Base-by-base conservation (phyloP, 2,113 vertebrate species). In the Leiothrix lutea region DNA sequence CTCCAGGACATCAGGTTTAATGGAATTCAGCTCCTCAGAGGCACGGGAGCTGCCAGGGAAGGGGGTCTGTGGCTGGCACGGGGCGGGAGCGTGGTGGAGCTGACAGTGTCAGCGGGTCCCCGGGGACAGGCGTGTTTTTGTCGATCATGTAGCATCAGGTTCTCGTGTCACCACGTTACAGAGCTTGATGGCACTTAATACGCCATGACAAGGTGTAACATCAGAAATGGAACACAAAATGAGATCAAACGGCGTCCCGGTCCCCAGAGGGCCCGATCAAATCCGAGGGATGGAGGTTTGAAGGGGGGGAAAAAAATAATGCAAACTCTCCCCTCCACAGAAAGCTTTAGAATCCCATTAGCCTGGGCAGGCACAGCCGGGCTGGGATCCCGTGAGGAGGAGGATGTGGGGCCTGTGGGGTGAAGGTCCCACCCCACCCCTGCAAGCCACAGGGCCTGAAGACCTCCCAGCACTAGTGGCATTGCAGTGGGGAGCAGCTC, bases 181-280 rank as follows among this genome's bases (percentile, higher is more conserved):
- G 28, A 84, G 92, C 93, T 92, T 92, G 94, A 93, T 95, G 97
- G 95, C 93, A 96, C 91, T 71, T 96, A 92, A 97, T 89, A 70
- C 90, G 23, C n/a, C 70, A 5, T 95, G 96, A 98, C 96, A 97
- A 90, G 44, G 89, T 97, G 97, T 97, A 96, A 96, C 97, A 94
- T 96, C 94, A 91, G 95, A 94, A 93, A 62, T 71, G 90, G 42
- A 94, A 96, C 90, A 94, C 92, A 90, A 96, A 96, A 96, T 92
- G 96, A 97, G 36, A 95, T 97, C 94, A 86, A 96, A 96, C 88
- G 78, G 95, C 96, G n/a, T 38, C 22, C 6, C 4, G 44, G 61
- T 91, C 95, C 96, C 94, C 95, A 78, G 95, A 92, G 88, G 84
- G 54, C 53, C 80, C 6, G 21, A 86, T 94, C 79, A 96, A 81